Percentiles rank a stretch among this genome's conserved stretches.
Conservation (phyloP, 2,113 vertebrate genomes). For the Ameiurus melas region DNA sequence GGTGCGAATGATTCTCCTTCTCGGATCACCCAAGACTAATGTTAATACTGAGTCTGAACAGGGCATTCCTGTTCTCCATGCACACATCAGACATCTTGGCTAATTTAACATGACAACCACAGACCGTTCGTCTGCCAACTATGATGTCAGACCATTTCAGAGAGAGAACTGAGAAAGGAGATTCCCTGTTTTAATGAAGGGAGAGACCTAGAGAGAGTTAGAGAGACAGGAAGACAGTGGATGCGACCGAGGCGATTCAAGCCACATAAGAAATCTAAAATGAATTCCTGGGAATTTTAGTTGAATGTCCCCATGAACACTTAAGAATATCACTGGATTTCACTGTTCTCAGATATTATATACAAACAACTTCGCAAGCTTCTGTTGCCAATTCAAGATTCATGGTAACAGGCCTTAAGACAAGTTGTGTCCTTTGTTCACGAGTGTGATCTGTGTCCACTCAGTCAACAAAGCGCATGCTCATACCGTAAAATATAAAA, state of each 20-base stretch:
- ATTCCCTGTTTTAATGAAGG: constrained; percentile 4
- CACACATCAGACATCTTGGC: constrained; percentile 56
- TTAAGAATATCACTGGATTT: neutral
- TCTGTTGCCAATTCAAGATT: neutral
- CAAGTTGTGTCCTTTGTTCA: neutral
- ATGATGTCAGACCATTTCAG: constrained; percentile 58
- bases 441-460: neutral
- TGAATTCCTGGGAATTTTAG: neutral
- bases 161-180: constrained; percentile 30
- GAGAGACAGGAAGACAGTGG: neutral
- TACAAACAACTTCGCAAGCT: neutral
- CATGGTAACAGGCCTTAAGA: neutral
- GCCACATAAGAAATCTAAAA: neutral
- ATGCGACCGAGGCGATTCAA: neutral
- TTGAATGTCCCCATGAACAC: neutral
- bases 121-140: constrained; percentile 45
- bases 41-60: constrained; percentile 51
- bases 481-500: neutral
- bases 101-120: constrained; percentile 60
- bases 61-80: constrained; percentile 23
- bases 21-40: neutral
- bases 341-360: neutral
- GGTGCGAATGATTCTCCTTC: neutral
- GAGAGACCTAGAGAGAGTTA: neutral
- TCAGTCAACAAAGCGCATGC: neutral